Conservation (phyloP, 2,888 invertebrate genomes). For the Erpobdella octoculata region DNA sequence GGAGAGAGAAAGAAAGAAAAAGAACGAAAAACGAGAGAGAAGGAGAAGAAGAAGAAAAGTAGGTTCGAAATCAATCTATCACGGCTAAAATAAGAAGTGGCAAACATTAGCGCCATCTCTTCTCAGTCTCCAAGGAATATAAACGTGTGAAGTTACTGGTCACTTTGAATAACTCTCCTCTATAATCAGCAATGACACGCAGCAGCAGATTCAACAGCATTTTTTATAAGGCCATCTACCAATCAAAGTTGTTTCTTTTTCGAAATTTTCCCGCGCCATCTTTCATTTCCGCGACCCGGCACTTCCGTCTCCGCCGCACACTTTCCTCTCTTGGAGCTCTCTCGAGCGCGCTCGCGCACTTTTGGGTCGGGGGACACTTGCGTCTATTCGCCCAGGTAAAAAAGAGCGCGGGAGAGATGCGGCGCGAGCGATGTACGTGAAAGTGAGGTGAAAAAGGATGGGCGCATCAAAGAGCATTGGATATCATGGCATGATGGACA, state of each 20-base stretch:
- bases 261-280: no score
- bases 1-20: slow-evolving; percentile 1
- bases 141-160: neutral
- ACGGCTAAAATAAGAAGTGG: neutral
- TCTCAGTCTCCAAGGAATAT: neutral
- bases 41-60: neutral
- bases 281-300: no score
- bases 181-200: neutral
- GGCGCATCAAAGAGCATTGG: neutral
- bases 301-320: no score
- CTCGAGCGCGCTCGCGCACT: neutral
- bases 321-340: no score
- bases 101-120: neutral
- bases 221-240: slow-evolving; percentile 2
- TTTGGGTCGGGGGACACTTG: neutral
- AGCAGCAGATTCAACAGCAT: slow-evolving; percentile 3
- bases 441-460: neutral
- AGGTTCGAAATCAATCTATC: neutral
- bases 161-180: slow-evolving; percentile 1
- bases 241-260: no score
- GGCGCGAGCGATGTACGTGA: neutral
- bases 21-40: no score
- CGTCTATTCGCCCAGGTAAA: neutral
- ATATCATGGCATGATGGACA: neutral
- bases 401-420: neutral